Base-by-base conservation (phyloP, 2,797 vertebrate species). In the Miichthys miiuy region DNA sequence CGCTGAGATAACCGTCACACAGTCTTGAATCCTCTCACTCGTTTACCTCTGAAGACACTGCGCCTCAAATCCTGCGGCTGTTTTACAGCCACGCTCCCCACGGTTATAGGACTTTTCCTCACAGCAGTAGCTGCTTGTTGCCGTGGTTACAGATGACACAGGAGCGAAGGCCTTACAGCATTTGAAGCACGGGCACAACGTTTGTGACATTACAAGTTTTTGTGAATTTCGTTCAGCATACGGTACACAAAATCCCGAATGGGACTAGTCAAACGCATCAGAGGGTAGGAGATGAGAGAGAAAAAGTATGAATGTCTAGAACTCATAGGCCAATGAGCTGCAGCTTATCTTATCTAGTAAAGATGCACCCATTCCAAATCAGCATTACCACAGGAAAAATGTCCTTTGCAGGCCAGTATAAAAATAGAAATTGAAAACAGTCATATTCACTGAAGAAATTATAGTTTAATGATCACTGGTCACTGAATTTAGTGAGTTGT, bases 71-170 rank as follows among this genome's bases (percentile, higher is more conserved):
- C 42, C 21, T 2, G 27, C 27, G 74, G 68, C 16, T 51, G 5
- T 42, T 75, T 82, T 44, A 23, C 25, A 3, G 8, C 66, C 68
- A 51, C 10, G 6, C 56, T 73, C n/a, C 75, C 27, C 61, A 61
- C 65, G 72, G 70, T 38, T 62, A 42, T 65, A 58, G 47, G 74
- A 63, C 62, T 68, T 81, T 70, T 38, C 50, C 72, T 77, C 55
- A 16, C 47, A 47, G 62, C 71, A 61, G 48, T 63, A 6, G 68
- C 72, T 62, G 48, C 72, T 71, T 75, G 83, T 91, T 88, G 67
- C 84, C 79, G 4, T 82, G 79, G 82, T 75, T 85, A 85, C 84
- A 71, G 50, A 42, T 67, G 46, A 62, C 56, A 85, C 51, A 21
- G 30, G 54, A 78, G 58, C 62, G 20, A 56, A 75, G 73, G 30